phyloP scores from a whole-genome alignment of 92 coral and sea anemone species.

The Phymanthus crucifer region DNA sequence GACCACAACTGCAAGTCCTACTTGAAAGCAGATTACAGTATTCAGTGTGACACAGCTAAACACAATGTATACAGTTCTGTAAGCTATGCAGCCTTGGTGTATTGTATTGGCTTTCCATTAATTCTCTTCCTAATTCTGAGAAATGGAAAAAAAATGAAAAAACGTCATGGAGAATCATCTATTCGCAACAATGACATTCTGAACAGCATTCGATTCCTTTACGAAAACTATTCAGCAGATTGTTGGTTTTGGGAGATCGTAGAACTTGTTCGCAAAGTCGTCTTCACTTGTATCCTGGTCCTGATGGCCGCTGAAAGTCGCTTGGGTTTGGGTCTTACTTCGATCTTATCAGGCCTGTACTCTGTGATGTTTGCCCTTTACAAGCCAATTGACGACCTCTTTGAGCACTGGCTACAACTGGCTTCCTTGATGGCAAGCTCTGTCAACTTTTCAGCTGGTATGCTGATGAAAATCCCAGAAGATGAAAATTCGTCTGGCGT shows the following conservation, averaged over 20 bases:
- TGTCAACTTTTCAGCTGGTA: constrained; percentile 53
- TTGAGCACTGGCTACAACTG: constrained; percentile 67
- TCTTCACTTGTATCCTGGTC: constrained; percentile 35
- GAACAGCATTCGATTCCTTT: constrained; percentile 51
- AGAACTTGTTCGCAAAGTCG: constrained; percentile 46
- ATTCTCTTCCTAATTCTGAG: constrained; percentile 19
- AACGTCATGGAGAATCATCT: constrained; percentile 5
- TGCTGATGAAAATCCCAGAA: constrained; percentile 57
- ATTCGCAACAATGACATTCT: constrained; percentile 23
- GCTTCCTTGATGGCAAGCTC: constrained; percentile 50
- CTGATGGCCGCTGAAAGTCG: constrained; percentile 59
- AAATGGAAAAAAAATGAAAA: neutral
- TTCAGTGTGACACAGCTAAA: constrained; percentile 43
- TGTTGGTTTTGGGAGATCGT: constrained; percentile 72
- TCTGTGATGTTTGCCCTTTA: constrained; percentile 47
- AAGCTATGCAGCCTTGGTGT: constrained; percentile 11
- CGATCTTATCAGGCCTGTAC: constrained; percentile 49
- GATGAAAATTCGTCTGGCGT: constrained; percentile 34
- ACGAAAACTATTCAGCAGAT: constrained; percentile 49
- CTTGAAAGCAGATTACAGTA: constrained; percentile 50
- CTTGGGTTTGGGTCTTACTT: constrained; percentile 44
- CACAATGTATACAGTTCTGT: constrained; percentile 24
- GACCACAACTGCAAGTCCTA: constrained; percentile 31
- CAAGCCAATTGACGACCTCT: constrained; percentile 52
- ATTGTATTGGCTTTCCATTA: constrained; percentile 36